A percentile compares a stretch with the other conserved stretches of the same genome.
phyloP scores from a whole-genome alignment of 1,140 invertebrate species.

The Himalopsyche phryganea region DNA sequence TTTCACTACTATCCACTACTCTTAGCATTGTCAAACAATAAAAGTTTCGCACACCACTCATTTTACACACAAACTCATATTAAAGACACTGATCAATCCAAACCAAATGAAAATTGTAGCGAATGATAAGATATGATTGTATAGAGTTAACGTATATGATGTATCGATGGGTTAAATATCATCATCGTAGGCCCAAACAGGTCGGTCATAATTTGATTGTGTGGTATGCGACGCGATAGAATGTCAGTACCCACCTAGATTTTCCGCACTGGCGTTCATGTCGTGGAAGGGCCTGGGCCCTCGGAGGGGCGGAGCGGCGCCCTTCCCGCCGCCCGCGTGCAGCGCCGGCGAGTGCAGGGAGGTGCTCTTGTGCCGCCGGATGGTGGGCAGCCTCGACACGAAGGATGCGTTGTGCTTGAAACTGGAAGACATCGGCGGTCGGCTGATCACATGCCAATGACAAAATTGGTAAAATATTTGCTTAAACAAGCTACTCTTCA shows the following conservation, averaged over 20 bases:
- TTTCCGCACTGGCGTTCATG: slow-evolving; percentile 68
- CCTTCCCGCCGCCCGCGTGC: slow-evolving; percentile 54
- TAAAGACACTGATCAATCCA: no score
- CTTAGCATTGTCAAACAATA: no score
- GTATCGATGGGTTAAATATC: no score
- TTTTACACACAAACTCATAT: no score
- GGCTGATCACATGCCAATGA: slow-evolving; percentile 39
- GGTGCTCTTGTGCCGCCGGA: slow-evolving; percentile 74
- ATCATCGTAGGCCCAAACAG: no score
- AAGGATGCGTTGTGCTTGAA: slow-evolving; percentile 91
- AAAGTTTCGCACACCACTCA: no score
- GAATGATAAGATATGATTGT: no score
- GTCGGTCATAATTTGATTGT: neutral
- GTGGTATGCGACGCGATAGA: neutral
- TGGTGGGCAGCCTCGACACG: slow-evolving; percentile 81
- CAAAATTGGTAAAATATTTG: neutral
- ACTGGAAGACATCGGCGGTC: slow-evolving; percentile 64
- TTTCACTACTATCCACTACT: no score
- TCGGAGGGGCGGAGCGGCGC: slow-evolving; percentile 46
- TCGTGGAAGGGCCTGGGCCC: slow-evolving; percentile 60
- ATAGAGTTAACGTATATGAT: no score
- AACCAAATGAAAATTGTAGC: no score
- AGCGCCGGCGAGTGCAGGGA: slow-evolving; percentile 66
- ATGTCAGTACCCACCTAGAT: slow-evolving; percentile 55
- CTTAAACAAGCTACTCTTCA: no score